These are phyloP conservation scores for Salvelinus alpinus DNA, from an alignment of 2,113 vertebrate species.

Conservation along the genomic window DNA sequence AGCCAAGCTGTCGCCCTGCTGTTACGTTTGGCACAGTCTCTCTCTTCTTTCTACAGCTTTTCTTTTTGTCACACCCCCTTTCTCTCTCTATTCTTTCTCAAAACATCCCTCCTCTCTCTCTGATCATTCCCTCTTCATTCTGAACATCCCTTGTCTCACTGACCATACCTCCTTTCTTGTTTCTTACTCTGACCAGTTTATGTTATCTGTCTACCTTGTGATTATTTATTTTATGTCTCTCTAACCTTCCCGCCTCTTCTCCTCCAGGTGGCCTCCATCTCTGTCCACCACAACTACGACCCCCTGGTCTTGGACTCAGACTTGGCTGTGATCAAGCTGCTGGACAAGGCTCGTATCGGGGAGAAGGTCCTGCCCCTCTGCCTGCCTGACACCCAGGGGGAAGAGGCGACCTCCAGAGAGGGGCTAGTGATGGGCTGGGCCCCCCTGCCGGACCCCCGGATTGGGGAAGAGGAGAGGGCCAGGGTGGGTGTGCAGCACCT, in stretches of 20 bases:
- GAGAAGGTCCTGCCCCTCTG: constrained; percentile 90
- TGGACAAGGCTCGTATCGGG: constrained; percentile 92
- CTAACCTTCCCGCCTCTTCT: neutral
- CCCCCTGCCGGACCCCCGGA: constrained; percentile 73
- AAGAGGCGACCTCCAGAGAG: constrained; percentile 65
- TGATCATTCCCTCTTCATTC: neutral
- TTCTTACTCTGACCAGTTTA: neutral
- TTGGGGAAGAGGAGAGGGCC: constrained; percentile 78
- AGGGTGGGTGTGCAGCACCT: constrained; percentile 82
- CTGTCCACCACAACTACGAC: constrained; percentile 90
- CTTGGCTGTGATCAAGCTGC: constrained; percentile 87
- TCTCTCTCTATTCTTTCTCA: neutral
- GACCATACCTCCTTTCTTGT: too few relatives aligned
- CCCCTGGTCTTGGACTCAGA: constrained; percentile 92
- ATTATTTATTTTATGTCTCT: neutral
- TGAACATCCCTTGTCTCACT: neutral
- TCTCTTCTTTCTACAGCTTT: neutral
- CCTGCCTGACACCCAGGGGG: constrained; percentile 74
- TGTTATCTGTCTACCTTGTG: constrained; percentile 3
- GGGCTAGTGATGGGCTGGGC: constrained; percentile 91
- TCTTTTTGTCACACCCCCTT: neutral
- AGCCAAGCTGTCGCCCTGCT: neutral
- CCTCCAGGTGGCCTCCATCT: constrained; percentile 84
- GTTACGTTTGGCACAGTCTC: neutral
- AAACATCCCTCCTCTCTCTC: neutral